Base-by-base conservation (phyloP, 2,888 invertebrate genomes). In the Neoaliturus tenellus region DNA sequence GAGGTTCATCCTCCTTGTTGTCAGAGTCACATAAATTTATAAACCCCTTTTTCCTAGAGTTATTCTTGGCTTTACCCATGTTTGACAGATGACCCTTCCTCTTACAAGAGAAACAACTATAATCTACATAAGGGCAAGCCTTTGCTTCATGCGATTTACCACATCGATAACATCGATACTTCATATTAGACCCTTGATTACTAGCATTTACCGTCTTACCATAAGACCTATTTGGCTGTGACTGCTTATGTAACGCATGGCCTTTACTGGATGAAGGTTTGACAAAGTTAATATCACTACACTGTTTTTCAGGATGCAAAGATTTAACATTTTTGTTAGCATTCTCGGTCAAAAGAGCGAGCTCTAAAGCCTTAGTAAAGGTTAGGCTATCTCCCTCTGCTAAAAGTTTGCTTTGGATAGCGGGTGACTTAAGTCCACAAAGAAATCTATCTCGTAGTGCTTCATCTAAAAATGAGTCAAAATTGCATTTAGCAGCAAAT, bases 331-430 rank as follows among this genome's bases (percentile, higher is more conserved):
- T 55, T 55, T 55, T 55, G 23, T 55, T 23, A 14, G 55, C 55
- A 55, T 17, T 55, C n/a, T 55, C 55, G 8, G 55, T 55, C 23
- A 55, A 14, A 20, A 55, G 55, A 23, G 55, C 55, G 8, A 55
- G 23, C n/a, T 55, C 55, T 20, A 55, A 17, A 20, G 55, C 55
- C n/a, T 55, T 55, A 12, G 55, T 12, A 55, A 55, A 55, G 55
- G 8, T 17, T 55, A 55, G 23, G n/a, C 23, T 55, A 55, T 55
- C 55, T 20, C 55, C 55, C 55, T 55, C 55, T 6, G 55, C 55
- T 23, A 55, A 55, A 17, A 55, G 55, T 55, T 55, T 55, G 55
- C 55, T 55, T 55, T 55, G 55, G n/a, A 55, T 55, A 23, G 17
- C 6, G 8, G 55, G 17, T 17, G n/a, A 20, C 17, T 55, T 55